These are phyloP conservation scores for Tarsius wallacei DNA, from an alignment of 2,797 vertebrate species.

Conservation along the genomic window DNA sequence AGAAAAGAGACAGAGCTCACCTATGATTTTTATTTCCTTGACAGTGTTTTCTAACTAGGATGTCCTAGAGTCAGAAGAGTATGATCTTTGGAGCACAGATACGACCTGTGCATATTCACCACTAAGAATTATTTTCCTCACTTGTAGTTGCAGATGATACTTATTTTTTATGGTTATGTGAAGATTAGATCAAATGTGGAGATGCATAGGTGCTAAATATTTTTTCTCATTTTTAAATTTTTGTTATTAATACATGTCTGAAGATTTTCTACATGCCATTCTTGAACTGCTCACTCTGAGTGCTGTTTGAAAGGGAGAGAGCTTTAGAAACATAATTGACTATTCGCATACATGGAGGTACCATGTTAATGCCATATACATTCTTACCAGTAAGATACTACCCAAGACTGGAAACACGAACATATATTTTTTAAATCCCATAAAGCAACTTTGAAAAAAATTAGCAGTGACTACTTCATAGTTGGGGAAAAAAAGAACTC, in stretches of 20 bases:
- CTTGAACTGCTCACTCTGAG: neutral
- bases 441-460: constrained; percentile 41
- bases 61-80: neutral
- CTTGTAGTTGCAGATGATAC: neutral
- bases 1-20: neutral
- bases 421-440: constrained; percentile 17
- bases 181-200: neutral
- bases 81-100: neutral
- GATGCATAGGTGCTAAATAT: neutral
- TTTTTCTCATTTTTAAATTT: constrained; percentile 46
- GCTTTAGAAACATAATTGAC: neutral
- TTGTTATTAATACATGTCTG: neutral
- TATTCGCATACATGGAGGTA: neutral
- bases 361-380: neutral
- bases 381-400: neutral
- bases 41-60: neutral
- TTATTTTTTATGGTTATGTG: neutral
- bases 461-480: neutral
- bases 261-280: neutral
- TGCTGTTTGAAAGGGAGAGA: neutral
- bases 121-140: neutral
- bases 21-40: constrained; percentile 2
- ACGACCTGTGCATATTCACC: neutral
- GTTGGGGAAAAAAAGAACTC: neutral
- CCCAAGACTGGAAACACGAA: neutral